Evolutionary conservation across 64 coral and sea anemone species (phyloP).

Genomic region (Dendronephthya gigantea): DNA sequence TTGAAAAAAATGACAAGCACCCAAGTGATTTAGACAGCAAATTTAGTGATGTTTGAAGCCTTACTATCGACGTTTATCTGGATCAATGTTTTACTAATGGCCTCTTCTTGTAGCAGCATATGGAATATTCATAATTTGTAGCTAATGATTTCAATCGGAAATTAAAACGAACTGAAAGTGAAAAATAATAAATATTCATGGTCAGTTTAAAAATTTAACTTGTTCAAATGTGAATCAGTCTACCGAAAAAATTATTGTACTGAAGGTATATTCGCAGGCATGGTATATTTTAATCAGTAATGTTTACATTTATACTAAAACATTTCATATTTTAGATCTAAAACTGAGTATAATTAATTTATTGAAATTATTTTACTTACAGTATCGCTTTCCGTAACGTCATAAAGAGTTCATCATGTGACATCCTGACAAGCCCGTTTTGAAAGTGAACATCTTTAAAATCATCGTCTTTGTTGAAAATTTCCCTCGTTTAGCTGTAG

Average conservation of each 20-base stretch:
- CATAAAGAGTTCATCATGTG: neutral
- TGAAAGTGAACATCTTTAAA: no score
- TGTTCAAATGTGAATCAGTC: no score
- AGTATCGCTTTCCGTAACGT: neutral
- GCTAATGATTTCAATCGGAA: neutral
- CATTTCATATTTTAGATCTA: no score
- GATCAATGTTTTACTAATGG: neutral
- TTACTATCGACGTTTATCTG: neutral
- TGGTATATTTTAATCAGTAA: no score
- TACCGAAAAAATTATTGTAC: no score
- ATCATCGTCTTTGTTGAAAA: no score
- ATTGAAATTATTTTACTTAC: no score
- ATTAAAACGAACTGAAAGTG: neutral
- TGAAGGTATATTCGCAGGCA: no score
- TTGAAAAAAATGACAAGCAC: neutral
- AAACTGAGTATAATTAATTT: no score
- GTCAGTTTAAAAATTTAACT: neutral
- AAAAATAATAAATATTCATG: neutral
- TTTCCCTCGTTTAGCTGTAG: no score
- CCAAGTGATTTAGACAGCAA: neutral
- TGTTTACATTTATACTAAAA: no score
- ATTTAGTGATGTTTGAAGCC: neutral
- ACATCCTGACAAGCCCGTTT: neutral
- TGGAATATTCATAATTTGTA: neutral
- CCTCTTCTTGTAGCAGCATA: neutral